A percentile compares a stretch with the other conserved stretches of the same genome.
Evolutionary conservation across 2,888 invertebrate genomes (phyloP).

Genomic region (Mythimna pallens): DNA sequence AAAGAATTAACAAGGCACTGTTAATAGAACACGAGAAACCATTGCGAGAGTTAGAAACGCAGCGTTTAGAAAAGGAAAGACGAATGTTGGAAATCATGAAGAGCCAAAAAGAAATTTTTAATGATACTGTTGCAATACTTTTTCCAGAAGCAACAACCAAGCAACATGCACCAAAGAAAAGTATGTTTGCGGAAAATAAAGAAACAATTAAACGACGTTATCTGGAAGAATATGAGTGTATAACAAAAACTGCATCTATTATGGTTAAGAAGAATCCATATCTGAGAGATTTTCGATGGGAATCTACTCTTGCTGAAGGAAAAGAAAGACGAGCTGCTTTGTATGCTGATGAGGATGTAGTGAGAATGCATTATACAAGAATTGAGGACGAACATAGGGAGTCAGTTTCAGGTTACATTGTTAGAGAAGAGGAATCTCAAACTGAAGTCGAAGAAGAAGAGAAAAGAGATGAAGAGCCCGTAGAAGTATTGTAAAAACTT

Average conservation of each 20-base stretch:
- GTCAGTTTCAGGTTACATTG: background rate
- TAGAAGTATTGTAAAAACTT: background rate
- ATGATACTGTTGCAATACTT: constrained; percentile 91
- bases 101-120: constrained; percentile 91
- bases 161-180: constrained; percentile 80
- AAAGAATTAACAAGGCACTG: constrained; percentile 91
- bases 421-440: background rate
- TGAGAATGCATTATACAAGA: constrained; percentile 80
- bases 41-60: constrained; percentile 90
- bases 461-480: background rate
- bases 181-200: constrained; percentile 84
- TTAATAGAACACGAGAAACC: constrained; percentile 91
- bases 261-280: constrained; percentile 87
- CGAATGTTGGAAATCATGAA: constrained; percentile 91
- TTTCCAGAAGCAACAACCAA: constrained; percentile 91
- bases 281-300: constrained; percentile 90
- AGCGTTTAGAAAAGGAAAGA: constrained; percentile 89
- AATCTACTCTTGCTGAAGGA: constrained; percentile 88
- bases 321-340: constrained; percentile 86
- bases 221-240: constrained; percentile 79
- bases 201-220: constrained; percentile 79
- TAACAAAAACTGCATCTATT: constrained; percentile 75
- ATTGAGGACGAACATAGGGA: constrained; percentile 73
- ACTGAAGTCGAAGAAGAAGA: background rate
- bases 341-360: constrained; percentile 78